phyloP scores from a whole-genome alignment of 2,888 invertebrate species.

The Dendrolimus houi region DNA sequence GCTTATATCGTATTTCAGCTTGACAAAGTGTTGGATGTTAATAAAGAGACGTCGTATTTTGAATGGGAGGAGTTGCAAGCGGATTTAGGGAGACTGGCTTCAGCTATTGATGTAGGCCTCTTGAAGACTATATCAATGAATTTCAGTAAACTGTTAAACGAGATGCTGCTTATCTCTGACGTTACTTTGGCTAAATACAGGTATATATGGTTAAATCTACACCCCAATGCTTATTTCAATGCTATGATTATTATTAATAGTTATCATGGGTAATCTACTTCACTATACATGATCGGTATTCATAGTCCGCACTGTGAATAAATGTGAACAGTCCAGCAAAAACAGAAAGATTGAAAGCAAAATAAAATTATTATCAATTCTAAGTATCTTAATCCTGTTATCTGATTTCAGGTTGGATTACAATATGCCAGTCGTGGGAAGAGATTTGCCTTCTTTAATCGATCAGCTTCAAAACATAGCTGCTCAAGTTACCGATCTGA shows the following conservation, averaged over 20 bases:
- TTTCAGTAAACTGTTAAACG: slow-evolving; percentile 74
- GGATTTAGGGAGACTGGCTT: slow-evolving; percentile 67
- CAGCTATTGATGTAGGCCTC: slow-evolving; percentile 70
- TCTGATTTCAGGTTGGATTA: slow-evolving; percentile 60
- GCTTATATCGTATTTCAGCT: slow-evolving; percentile 85
- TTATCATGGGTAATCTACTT: no score
- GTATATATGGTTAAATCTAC: slow-evolving; percentile 19
- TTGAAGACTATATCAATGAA: slow-evolving; percentile 75
- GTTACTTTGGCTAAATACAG: slow-evolving; percentile 79
- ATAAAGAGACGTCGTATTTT: slow-evolving; percentile 79
- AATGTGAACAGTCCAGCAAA: no score
- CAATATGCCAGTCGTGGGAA: slow-evolving; percentile 77
- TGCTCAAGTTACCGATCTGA: slow-evolving; percentile 81
- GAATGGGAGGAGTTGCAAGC: slow-evolving; percentile 78
- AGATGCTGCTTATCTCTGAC: slow-evolving; percentile 73
- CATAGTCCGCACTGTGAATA: no score
- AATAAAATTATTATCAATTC: no score
- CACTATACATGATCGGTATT: no score
- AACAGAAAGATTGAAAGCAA: no score
- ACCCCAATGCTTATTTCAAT: no score
- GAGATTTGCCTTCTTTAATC: slow-evolving; percentile 79
- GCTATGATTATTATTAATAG: no score
- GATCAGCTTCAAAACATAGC: slow-evolving; percentile 81
- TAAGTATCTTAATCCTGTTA: no score
- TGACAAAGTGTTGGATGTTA: slow-evolving; percentile 81